Conservation (phyloP, 2,113 vertebrate species). For the Quiscalus mexicanus region DNA sequence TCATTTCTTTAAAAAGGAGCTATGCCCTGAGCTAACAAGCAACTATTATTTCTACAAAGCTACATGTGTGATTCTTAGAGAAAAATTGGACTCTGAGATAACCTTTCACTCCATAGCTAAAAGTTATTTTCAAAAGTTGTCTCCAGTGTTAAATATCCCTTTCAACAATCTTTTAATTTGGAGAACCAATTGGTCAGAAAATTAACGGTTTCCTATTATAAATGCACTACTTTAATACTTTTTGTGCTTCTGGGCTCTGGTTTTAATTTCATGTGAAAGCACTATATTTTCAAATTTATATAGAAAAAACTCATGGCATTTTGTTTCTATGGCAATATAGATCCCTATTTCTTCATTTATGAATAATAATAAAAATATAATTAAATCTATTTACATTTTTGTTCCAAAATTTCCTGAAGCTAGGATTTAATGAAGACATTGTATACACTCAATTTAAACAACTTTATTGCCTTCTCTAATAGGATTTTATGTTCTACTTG, state of each 20-base stretch:
- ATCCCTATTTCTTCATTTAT: neutral
- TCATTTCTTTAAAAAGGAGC: neutral
- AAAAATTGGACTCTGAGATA: neutral
- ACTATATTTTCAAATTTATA: slow-evolving; percentile 27
- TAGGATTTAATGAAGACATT: neutral
- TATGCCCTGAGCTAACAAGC: neutral
- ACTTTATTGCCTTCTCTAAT: neutral
- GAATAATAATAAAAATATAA: slow-evolving; percentile 40
- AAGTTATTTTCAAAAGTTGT: neutral
- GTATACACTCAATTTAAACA: neutral
- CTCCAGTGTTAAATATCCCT: neutral
- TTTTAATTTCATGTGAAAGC: slow-evolving; percentile 34
- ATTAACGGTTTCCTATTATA: neutral
- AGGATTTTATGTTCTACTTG: neutral
- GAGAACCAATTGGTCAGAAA: slow-evolving; percentile 28
- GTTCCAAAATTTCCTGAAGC: slow-evolving; percentile 10
- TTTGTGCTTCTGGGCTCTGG: neutral
- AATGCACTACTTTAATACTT: neutral
- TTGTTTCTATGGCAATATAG: slow-evolving; percentile 25
- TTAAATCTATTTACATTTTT: slow-evolving; percentile 18
- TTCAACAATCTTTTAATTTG: neutral
- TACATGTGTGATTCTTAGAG: neutral
- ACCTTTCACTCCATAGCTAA: no score
- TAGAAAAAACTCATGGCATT: slow-evolving; percentile 21
- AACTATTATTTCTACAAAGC: neutral